phyloP scores from a whole-genome alignment of 35 echinoderm and acorn worm species.

The Strongylocentrotus purpuratus region DNA sequence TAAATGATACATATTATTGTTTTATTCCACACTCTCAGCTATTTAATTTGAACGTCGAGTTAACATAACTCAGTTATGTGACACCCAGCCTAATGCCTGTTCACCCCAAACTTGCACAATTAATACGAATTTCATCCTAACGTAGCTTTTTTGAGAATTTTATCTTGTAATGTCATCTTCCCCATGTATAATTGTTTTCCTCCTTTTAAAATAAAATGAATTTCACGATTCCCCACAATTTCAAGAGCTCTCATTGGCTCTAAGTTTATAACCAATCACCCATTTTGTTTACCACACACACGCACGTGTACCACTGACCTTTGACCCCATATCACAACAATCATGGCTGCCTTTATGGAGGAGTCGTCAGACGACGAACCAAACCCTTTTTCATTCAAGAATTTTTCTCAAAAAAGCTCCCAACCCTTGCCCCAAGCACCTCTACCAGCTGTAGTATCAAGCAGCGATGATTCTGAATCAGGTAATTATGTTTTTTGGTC shows the following conservation, averaged over 20 bases:
- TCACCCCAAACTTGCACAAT: too few relatives aligned
- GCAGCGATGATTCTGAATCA: not conserved
- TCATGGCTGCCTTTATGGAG: constrained; percentile 14
- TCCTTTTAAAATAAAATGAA: too few relatives aligned
- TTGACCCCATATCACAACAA: constrained; percentile 22
- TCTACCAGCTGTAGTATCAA: not conserved
- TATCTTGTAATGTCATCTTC: too few relatives aligned
- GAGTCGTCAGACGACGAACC: constrained; percentile 34
- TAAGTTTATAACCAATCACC: not conserved
- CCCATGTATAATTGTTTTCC: too few relatives aligned
- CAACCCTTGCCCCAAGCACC: not conserved
- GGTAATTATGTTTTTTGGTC: not conserved
- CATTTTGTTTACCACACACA: not conserved
- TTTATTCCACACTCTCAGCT: too few relatives aligned
- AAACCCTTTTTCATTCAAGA: constrained; percentile 54
- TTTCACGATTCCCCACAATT: not conserved
- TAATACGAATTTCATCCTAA: too few relatives aligned
- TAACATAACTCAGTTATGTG: too few relatives aligned
- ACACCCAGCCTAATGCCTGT: too few relatives aligned
- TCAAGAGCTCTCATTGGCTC: not conserved
- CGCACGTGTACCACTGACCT: not conserved
- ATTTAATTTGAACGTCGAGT: too few relatives aligned
- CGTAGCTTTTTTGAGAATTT: too few relatives aligned
- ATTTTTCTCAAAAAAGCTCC: not conserved
- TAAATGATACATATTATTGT: too few relatives aligned